Conservation (phyloP, 1,140 invertebrate species). For the Diachasmimorpha longicaudata region DNA sequence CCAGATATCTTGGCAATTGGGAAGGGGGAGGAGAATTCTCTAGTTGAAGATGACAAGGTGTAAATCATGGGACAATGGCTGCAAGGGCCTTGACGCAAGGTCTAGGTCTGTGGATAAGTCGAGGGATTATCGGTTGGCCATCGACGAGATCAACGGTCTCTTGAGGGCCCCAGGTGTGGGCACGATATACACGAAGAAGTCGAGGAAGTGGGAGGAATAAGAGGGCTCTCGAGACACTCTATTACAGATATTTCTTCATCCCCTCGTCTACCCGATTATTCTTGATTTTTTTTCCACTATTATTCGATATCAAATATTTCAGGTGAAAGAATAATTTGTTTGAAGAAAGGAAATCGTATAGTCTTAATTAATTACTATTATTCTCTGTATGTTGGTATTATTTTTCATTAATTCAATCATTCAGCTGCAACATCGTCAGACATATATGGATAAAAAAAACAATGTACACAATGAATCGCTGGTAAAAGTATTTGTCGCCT, state of each 20-base stretch:
- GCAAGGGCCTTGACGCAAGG: constrained; percentile 2
- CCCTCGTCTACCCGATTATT: background rate
- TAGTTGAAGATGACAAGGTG: constrained; percentile 31
- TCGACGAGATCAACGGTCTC: constrained; percentile 25
- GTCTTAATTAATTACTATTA: no score
- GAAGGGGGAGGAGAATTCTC: no score
- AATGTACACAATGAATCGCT: background rate
- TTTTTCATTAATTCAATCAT: no score
- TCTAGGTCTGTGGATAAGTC: constrained; percentile 13
- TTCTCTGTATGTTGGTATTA: no score
- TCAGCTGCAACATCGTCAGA: no score
- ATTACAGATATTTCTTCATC: background rate
- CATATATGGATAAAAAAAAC: no score
- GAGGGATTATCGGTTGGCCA: constrained; percentile 28
- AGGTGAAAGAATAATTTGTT: no score
- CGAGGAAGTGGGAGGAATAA: background rate
- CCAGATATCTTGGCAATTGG: no score
- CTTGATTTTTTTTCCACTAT: background rate
- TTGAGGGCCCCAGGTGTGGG: background rate
- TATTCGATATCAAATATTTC: background rate
- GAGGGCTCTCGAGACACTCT: background rate
- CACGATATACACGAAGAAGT: constrained; percentile 9
- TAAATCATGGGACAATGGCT: constrained; percentile 35
- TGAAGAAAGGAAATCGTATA: no score
- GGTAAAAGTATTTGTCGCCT: background rate